Conservation (phyloP, 2,113 vertebrate genomes). For the Misgurnus mizolepis region DNA sequence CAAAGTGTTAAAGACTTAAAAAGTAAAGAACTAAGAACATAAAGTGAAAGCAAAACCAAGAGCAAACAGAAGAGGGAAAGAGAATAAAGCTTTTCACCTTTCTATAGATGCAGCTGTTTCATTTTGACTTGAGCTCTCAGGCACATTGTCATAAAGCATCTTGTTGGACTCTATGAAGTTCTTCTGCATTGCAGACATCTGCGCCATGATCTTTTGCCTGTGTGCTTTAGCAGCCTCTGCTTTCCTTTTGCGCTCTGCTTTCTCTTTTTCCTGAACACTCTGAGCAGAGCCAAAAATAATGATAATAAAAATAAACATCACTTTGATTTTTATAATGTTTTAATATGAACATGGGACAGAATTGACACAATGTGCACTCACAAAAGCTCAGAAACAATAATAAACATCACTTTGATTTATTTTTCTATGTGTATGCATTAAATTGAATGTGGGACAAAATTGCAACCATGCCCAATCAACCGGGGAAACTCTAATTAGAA, state of each 20-base stretch:
- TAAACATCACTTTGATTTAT: too few species aligned
- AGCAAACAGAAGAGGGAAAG: neutral
- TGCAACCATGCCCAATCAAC: too few species aligned
- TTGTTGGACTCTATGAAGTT: slow-evolving; percentile 98
- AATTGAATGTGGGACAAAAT: too few species aligned
- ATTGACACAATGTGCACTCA: too few species aligned
- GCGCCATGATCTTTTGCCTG: slow-evolving; percentile 98
- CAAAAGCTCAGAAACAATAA: too few species aligned
- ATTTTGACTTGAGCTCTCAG: slow-evolving; percentile 74
- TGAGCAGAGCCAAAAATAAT: slow-evolving; percentile 57
- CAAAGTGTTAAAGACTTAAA: too few species aligned
- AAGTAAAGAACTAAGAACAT: too few species aligned
- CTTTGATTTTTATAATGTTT: too few species aligned
- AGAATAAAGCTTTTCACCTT: slow-evolving; percentile 65
- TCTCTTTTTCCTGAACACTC: slow-evolving; percentile 91
- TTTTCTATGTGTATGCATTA: too few species aligned
- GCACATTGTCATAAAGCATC: slow-evolving; percentile 89
- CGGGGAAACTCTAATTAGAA: too few species aligned
- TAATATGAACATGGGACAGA: too few species aligned
- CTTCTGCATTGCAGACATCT: slow-evolving; percentile 97
- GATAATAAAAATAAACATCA: neutral
- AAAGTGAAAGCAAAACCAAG: too few species aligned
- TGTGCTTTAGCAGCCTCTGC: slow-evolving; percentile 94
- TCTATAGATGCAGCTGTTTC: slow-evolving; percentile 56
- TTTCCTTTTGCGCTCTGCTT: slow-evolving; percentile 93